A percentile compares a stretch with the other conserved stretches of the same genome.
Conservation (phyloP, 1,140 invertebrate genomes). For the Octopus bimaculoides region DNA sequence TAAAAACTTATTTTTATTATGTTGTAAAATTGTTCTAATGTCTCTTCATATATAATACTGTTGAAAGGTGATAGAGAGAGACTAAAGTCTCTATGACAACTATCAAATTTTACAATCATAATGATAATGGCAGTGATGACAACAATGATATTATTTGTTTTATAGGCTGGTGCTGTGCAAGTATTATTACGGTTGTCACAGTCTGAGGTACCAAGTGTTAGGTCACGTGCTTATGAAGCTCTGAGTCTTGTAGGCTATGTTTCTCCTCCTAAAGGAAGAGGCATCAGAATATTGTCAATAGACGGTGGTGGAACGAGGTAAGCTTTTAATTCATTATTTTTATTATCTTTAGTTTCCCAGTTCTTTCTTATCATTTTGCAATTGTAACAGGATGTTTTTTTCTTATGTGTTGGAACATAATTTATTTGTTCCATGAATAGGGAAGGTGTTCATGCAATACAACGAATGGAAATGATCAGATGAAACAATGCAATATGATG, state of each 20-base stretch:
- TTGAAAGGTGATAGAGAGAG: no score
- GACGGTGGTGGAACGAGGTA: slow-evolving; percentile 84
- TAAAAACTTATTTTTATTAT: no score
- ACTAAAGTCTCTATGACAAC: no score
- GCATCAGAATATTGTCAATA: slow-evolving; percentile 80
- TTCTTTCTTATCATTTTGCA: background rate
- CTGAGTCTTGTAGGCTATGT: slow-evolving; percentile 75
- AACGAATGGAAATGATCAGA: background rate
- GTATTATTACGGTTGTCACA: slow-evolving; percentile 62
- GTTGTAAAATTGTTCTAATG: no score
- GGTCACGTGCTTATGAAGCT: slow-evolving; percentile 41
- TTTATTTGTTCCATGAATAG: background rate
- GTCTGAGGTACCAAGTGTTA: slow-evolving; percentile 27
- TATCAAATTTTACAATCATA: no score
- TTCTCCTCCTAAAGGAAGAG: slow-evolving; percentile 68
- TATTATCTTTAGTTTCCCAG: background rate
- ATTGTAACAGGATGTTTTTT: background rate
- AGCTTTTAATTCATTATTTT: slow-evolving; percentile 17
- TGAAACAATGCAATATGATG: background rate
- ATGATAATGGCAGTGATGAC: no score
- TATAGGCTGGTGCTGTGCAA: slow-evolving; percentile 66
- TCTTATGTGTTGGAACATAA: background rate
- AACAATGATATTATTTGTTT: slow-evolving; percentile 13
- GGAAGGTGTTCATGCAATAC: background rate
- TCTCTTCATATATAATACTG: no score